phyloP scores from a whole-genome alignment of 2,888 invertebrate species.

The Eugnorisma glareosa region DNA sequence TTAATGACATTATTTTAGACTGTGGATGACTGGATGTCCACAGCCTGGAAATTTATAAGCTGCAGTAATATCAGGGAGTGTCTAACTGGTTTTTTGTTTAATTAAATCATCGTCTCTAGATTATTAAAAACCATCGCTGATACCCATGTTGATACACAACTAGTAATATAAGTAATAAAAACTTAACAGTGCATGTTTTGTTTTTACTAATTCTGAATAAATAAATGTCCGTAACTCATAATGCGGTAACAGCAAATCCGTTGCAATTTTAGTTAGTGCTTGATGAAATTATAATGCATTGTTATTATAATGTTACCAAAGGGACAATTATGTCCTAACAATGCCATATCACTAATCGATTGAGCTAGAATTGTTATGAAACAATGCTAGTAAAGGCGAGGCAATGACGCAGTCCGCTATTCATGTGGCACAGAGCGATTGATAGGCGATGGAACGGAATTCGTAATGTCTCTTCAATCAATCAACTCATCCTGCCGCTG shows the following conservation, averaged over 20 bases:
- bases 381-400: constrained; percentile 36
- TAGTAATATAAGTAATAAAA: background rate
- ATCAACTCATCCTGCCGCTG: constrained; percentile 44
- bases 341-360: constrained; percentile 14
- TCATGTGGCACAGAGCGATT: constrained; percentile 43
- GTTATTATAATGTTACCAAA: background rate
- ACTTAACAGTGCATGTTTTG: too few relatives aligned
- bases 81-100: background rate
- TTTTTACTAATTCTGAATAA: too few relatives aligned
- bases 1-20: constrained; percentile 27
- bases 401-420: constrained; percentile 45
- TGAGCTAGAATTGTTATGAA: constrained; percentile 34
- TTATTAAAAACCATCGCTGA: background rate
- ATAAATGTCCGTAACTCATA: too few relatives aligned
- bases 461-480: constrained; percentile 56
- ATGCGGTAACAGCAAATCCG: background rate
- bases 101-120: background rate
- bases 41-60: background rate
- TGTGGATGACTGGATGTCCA: constrained; percentile 7
- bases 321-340: background rate
- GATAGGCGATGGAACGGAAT: constrained; percentile 52
- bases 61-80: background rate
- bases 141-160: background rate
- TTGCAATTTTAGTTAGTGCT: background rate
- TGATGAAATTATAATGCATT: background rate